Evolutionary conservation across 53 echinoderm and acorn worm genomes (phyloP), one percentile per base, ranked within the genome.

Genomic region (Temnopleurus reevesii): DNA sequence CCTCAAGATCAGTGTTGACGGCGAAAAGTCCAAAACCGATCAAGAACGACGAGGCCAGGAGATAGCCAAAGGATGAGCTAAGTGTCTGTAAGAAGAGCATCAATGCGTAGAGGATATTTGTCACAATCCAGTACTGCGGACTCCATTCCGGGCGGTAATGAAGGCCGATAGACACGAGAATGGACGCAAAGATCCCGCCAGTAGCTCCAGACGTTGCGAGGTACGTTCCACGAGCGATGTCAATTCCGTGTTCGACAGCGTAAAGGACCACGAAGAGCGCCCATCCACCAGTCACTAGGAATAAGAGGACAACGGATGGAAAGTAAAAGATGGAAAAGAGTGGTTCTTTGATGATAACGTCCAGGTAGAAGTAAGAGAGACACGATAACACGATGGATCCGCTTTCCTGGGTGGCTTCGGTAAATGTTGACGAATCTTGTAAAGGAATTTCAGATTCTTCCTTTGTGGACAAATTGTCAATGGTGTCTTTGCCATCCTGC

Each of bases 21-120:
- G 47, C 88, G 36, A 87, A 66, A 2, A 87, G n/a, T 29, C 88
- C 88, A 10, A 65, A 66, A 19, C 88, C 88, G 36, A 87, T 87
- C 18, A 87, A 34, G 35, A 87, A 87, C 12, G 88, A 87, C n/a
- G 24, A 51, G 5, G 15, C 88, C 33, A 87, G 17, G 4, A 87
- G 53, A 15, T 66, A 87, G 1, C 4, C 3, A 26, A 49, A 87
- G 2, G 88, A 87, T 0, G 88, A 87, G 21, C 31, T 18, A 2
- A 66, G 34, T 8, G n/a, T 29, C 18, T 87, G 88, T 12, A 65
- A 10, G 53, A 87, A 87, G 15, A 87, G 51, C 51, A 28, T 34
- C 13, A 65, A 18, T 3, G 88, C 34, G 25, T 28, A 29, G 12
- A 87, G 46, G 15, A 17, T 23, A 17, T 64, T 33, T 31, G 21